Evolutionary conservation across 2,113 vertebrate genomes (phyloP), one percentile per base, ranked within the genome.

Genomic region (Gallinago paraguaiae): DNA sequence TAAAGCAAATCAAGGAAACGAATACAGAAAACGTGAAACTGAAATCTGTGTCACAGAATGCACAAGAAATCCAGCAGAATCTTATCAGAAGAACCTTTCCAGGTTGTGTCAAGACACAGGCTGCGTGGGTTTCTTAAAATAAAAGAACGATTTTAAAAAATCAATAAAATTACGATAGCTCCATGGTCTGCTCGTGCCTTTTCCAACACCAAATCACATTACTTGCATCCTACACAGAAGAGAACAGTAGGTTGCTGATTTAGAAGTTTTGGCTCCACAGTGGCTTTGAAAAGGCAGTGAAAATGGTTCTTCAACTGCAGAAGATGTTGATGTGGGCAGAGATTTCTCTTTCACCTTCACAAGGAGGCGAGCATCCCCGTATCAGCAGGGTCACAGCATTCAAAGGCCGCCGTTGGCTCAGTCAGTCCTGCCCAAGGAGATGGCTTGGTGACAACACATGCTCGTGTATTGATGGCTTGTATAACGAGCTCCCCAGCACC

Each of bases 381-480:
- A 12, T n/a, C 60, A 54, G 45, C 14, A 63, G 33, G 28, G 20
- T 17, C 24, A 10, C 31, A 6, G 20, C 33, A 51, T 7, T 10
- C 11, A 0, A 35, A 45, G 14, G 13, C 33, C 48, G 68, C 33
- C 24, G 3, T 24, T 51, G 35, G 25, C 67, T 57, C 37, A 4
- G 17, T 35, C 11, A 57, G 30, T 13, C 39, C 37, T 81, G 43
- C 57, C 20, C 37, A 33, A 11, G 13, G 25, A 25, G 51, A 8
- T 7, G n/a, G 25, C 22, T 25, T 5, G 20, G 77, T 4, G 27
- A n/a, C 63, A 24, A 41, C 25, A 19, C 1, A 1, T 14, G 5
- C 30, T 20, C 3, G 1, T 9, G 2, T 1, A 3, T 10, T 15
- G n/a, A 13, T 37, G 27, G 17, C 43, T 35, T 8, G 9, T 6